Percentiles rank a stretch among this genome's conserved stretches.
Evolutionary conservation across 1,140 invertebrate species (phyloP).

Genomic region (Propsilocerus akamusi): DNA sequence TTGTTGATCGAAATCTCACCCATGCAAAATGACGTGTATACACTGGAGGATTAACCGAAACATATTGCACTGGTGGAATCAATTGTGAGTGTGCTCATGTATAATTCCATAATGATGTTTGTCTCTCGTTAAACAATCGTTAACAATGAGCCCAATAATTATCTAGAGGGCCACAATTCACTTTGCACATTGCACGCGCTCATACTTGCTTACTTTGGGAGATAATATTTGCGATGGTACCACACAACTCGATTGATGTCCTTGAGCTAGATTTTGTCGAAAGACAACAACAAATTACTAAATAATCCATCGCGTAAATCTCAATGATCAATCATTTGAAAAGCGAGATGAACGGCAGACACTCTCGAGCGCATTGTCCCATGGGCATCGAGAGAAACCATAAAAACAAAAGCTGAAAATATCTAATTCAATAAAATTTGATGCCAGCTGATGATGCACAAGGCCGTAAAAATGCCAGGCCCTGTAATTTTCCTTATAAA

Average conservation of each 20-base stretch:
- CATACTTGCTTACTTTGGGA: too few species aligned
- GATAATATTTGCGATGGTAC: background rate
- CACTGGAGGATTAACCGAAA: conserved; percentile 1
- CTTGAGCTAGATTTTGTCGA: too few species aligned
- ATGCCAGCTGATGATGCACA: conserved; percentile 3
- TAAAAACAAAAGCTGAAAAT: background rate
- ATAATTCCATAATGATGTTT: background rate
- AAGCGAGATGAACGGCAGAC: too few species aligned
- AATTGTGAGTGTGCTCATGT: background rate
- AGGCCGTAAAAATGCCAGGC: conserved; percentile 1
- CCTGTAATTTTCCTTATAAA: background rate
- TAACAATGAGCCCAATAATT: background rate
- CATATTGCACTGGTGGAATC: background rate
- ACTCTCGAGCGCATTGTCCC: background rate
- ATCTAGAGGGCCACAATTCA: background rate
- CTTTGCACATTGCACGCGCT: background rate
- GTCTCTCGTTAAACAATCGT: too few species aligned
- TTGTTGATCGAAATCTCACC: too few species aligned
- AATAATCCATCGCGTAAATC: too few species aligned
- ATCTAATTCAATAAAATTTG: conserved; percentile 1
- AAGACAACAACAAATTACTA: too few species aligned
- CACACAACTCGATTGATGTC: background rate
- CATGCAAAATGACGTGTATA: too few species aligned
- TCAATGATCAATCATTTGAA: too few species aligned
- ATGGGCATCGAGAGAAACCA: conserved; percentile 2